Evolutionary conservation across 1,140 invertebrate genomes (phyloP).

Genomic region (Pogonognathellus flavescens): DNA sequence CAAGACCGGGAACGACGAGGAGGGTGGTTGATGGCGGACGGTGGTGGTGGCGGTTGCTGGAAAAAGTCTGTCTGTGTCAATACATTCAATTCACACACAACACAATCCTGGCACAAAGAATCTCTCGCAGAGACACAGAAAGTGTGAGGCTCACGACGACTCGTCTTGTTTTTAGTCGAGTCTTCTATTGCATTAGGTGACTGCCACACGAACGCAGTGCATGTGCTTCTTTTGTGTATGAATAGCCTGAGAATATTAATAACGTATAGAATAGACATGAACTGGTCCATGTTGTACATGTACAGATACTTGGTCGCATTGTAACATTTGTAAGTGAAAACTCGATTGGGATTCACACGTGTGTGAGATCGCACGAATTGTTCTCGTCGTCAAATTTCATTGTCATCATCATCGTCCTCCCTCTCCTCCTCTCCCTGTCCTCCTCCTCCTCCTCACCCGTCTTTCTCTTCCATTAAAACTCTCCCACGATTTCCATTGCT

Average conservation of each 20-base stretch:
- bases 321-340: constrained; percentile 24
- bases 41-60: neutral
- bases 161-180: constrained; percentile 4
- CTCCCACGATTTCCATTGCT: too few species aligned
- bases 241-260: neutral
- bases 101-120: too few species aligned
- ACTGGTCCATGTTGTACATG: too few species aligned
- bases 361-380: constrained; percentile 37
- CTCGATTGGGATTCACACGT: constrained; percentile 39
- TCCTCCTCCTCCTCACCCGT: neutral
- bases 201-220: neutral
- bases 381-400: constrained; percentile 15
- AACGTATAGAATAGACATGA: too few species aligned
- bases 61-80: neutral
- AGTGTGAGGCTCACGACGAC: neutral
- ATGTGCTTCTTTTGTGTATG: neutral
- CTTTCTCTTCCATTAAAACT: neutral
- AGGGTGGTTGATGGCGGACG: neutral
- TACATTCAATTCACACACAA: too few species aligned
- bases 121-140: neutral
- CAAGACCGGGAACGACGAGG: neutral
- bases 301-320: too few species aligned
- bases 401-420: constrained; percentile 3
- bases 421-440: neutral
- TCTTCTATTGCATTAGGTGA: neutral